Conservation (phyloP, 2,888 invertebrate genomes). For the Latrodectus hesperus region DNA sequence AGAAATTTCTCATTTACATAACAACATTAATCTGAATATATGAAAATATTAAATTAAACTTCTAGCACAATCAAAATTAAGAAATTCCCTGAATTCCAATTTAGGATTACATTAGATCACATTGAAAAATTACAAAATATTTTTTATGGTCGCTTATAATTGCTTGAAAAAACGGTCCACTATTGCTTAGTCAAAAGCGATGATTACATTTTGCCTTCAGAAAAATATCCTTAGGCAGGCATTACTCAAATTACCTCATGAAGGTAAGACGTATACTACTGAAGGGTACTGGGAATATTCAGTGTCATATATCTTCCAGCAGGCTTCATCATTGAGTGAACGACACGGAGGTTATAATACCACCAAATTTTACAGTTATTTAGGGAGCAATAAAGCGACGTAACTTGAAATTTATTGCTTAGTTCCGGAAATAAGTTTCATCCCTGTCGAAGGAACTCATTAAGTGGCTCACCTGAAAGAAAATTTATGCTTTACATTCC, state of each 20-base stretch:
- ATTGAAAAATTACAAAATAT: no score
- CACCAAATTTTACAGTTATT: constrained; percentile 46
- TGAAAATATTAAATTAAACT: no score
- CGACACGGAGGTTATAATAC: constrained; percentile 43
- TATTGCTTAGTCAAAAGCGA: neutral
- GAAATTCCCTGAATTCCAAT: no score
- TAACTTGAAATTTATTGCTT: constrained; percentile 40
- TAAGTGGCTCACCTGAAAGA: constrained; percentile 39
- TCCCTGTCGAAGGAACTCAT: constrained; percentile 55
- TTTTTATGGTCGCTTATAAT: no score
- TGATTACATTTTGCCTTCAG: neutral
- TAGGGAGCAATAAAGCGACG: constrained; percentile 46
- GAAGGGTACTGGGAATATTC: constrained; percentile 6
- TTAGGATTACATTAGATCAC: no score
- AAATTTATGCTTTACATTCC: constrained; percentile 46
- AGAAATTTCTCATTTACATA: no score
- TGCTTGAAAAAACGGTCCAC: no score
- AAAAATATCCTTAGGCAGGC: neutral
- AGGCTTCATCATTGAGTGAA: neutral
- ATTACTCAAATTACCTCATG: neutral
- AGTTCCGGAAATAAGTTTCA: constrained; percentile 52
- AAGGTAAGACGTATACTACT: constrained; percentile 1
- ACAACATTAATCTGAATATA: no score
- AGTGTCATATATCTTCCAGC: constrained; percentile 5
- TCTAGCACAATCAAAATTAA: no score